phyloP scores from a whole-genome alignment of 2,888 invertebrate species.

The Microctonus brassicae region DNA sequence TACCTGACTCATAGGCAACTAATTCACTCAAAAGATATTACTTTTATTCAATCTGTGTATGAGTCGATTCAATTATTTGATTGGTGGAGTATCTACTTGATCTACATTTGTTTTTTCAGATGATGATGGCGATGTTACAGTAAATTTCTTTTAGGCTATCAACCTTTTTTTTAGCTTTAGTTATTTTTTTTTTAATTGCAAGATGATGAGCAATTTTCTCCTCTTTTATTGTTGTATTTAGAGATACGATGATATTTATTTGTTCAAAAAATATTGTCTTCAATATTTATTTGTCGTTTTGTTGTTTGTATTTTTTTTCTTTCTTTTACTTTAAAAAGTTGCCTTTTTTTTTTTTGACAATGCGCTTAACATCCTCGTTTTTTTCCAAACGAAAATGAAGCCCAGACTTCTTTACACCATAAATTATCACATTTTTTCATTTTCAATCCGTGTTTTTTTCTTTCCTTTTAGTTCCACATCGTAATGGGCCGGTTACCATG shows the following conservation, averaged over 20 bases:
- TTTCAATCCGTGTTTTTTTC: conserved; percentile 49
- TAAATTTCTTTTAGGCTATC: neutral
- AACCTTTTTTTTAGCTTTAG: neutral
- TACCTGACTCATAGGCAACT: too few species aligned
- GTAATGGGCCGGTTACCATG: conserved; percentile 46
- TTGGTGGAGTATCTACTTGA: too few species aligned
- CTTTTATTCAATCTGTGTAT: too few species aligned
- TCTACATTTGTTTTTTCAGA: neutral
- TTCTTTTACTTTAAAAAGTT: neutral
- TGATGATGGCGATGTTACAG: neutral
- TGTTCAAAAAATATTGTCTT: neutral
- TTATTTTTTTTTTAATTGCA: neutral
- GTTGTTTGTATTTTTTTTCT: neutral
- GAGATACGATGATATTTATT: neutral
- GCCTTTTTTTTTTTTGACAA: neutral
- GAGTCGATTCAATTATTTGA: too few species aligned
- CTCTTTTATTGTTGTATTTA: neutral
- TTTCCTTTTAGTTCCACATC: conserved; percentile 48
- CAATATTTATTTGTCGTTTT: neutral
- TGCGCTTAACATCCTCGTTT: neutral
- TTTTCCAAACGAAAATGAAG: neutral
- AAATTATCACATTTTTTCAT: neutral
- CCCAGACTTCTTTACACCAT: neutral
- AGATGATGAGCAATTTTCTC: neutral
- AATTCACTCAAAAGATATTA: too few species aligned